phyloP scores from a whole-genome alignment of 2,113 vertebrate genomes.

The Verasper variegatus region DNA sequence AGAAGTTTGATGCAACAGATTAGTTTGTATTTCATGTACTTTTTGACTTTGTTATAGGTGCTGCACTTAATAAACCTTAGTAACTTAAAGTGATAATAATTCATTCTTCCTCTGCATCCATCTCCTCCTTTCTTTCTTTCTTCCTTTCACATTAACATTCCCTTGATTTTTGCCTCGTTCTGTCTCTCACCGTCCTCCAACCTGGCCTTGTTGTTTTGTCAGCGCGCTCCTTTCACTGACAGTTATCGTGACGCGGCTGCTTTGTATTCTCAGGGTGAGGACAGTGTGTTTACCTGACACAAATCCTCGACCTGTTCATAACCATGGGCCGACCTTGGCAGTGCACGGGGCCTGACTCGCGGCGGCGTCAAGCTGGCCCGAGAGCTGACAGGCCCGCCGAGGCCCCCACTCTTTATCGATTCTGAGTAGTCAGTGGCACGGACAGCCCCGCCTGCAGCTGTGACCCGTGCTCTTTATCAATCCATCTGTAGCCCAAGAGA shows the following conservation, averaged over 20 bases:
- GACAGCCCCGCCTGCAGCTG: constrained; percentile 51
- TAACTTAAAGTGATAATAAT: background rate
- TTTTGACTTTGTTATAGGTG: background rate
- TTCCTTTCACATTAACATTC: constrained; percentile 52
- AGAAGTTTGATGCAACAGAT: too few relatives aligned
- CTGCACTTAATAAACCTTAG: background rate
- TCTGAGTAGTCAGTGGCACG: constrained; percentile 65
- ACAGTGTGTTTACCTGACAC: constrained; percentile 70
- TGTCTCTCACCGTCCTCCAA: constrained; percentile 39
- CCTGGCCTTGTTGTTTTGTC: constrained; percentile 59
- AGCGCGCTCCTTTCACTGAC: constrained; percentile 58
- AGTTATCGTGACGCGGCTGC: constrained; percentile 50
- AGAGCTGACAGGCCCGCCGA: constrained; percentile 64
- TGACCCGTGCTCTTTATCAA: constrained; percentile 75
- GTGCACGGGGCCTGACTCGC: constrained; percentile 38
- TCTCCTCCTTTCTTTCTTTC: constrained; percentile 6
- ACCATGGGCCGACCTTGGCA: constrained; percentile 68
- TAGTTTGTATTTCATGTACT: background rate
- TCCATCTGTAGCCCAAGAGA: constrained; percentile 30
- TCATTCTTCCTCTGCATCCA: background rate
- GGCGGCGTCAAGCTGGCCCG: constrained; percentile 45
- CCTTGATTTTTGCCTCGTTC: constrained; percentile 29
- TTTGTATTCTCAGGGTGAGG: constrained; percentile 72
- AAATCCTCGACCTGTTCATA: constrained; percentile 73
- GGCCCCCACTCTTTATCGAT: constrained; percentile 72